Evolutionary conservation across 1,140 invertebrate species (phyloP).

Genomic region (Plodia interpunctella): DNA sequence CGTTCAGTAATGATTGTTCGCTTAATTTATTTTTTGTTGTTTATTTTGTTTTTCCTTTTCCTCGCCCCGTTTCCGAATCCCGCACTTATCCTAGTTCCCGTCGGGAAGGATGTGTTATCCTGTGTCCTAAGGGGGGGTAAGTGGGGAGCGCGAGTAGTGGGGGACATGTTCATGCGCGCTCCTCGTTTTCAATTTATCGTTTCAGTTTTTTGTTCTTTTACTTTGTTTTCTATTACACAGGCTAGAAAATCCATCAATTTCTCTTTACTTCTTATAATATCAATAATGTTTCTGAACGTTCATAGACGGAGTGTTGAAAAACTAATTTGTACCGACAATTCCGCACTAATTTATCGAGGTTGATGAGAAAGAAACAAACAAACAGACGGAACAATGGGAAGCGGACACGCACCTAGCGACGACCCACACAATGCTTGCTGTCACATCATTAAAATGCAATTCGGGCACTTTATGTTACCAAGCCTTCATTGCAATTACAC

Average conservation of each 20-base stretch:
- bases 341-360: neutral
- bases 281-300: neutral
- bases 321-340: neutral
- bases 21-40: slow-evolving; percentile 24
- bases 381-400: slow-evolving; percentile 28
- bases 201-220: slow-evolving; percentile 11
- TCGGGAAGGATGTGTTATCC: slow-evolving; percentile 48
- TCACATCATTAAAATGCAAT: slow-evolving; percentile 6
- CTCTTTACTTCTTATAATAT: neutral
- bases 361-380: slow-evolving; percentile 3
- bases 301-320: neutral
- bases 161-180: slow-evolving; percentile 53
- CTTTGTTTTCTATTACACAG: neutral
- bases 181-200: slow-evolving; percentile 24
- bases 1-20: slow-evolving; percentile 6
- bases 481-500: neutral
- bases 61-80: slow-evolving; percentile 34
- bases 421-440: slow-evolving; percentile 16
- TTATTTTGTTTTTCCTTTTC: slow-evolving; percentile 33
- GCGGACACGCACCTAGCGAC: slow-evolving; percentile 35
- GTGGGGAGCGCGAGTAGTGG: slow-evolving; percentile 25
- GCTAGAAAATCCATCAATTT: neutral
- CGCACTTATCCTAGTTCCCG: slow-evolving; percentile 18
- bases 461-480: neutral
- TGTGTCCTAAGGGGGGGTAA: slow-evolving; percentile 40